These are phyloP conservation scores for Axis porcinus DNA, from an alignment of 2,113 vertebrate genomes.

Conservation along the genomic window DNA sequence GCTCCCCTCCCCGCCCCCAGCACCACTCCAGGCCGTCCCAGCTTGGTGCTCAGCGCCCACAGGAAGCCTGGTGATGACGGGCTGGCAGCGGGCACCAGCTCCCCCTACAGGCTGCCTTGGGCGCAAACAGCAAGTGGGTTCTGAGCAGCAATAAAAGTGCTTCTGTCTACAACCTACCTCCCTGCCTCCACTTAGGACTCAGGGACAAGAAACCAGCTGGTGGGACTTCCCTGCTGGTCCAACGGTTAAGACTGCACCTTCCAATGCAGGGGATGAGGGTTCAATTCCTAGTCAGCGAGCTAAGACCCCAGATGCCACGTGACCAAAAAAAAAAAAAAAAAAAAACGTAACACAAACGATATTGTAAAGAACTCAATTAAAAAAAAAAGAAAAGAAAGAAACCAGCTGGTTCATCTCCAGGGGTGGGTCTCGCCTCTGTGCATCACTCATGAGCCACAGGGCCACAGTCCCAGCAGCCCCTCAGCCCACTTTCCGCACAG, in stretches of 20 bases:
- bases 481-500: background rate
- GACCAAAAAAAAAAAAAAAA: too few species aligned
- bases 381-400: background rate
- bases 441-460: background rate
- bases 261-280: background rate
- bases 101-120: background rate
- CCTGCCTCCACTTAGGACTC: accelerated
- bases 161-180: accelerated
- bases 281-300: background rate
- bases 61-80: background rate
- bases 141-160: accelerated
- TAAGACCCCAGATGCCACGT: background rate
- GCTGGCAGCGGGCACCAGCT: background rate
- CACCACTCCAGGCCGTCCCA: background rate
- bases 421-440: accelerated
- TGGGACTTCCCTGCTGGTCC: background rate
- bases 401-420: accelerated
- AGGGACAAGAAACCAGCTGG: background rate
- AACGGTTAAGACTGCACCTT: background rate
- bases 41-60: accelerated
- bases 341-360: background rate
- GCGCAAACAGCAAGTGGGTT: background rate
- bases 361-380: background rate
- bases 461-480: accelerated
- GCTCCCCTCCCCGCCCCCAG: background rate